Evolutionary conservation across 1,140 invertebrate species (phyloP).

Genomic region (Drosophila littoralis): DNA sequence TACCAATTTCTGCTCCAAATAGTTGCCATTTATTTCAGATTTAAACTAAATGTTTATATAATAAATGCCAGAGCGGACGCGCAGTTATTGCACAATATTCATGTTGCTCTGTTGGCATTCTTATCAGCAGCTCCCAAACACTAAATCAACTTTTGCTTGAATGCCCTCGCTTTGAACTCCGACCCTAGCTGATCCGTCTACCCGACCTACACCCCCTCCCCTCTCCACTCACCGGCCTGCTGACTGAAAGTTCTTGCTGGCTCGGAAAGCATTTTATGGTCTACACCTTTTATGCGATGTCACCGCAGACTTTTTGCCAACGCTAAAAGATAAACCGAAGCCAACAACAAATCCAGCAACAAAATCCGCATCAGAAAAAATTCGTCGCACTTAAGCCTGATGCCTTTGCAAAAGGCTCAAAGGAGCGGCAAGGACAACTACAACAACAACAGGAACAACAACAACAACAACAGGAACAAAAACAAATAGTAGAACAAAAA

Average conservation of each 20-base stretch:
- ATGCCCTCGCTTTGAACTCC: slow-evolving; percentile 47
- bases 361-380: slow-evolving; percentile 75
- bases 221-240: not conserved
- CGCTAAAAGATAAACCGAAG: slow-evolving; percentile 70
- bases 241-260: slow-evolving; percentile 22
- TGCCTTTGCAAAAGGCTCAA: slow-evolving; percentile 30
- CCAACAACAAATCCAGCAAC: slow-evolving; percentile 71
- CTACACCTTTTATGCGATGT: slow-evolving; percentile 74
- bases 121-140: slow-evolving; percentile 60
- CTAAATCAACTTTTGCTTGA: slow-evolving; percentile 76
- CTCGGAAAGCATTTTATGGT: slow-evolving; percentile 39
- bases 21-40: slow-evolving; percentile 3
- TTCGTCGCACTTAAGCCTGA: slow-evolving; percentile 66
- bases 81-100: slow-evolving; percentile 5
- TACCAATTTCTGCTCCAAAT: not conserved
- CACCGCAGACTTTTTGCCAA: slow-evolving; percentile 49
- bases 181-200: not conserved
- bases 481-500: slow-evolving; percentile 6
- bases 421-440: slow-evolving; percentile 27
- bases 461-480: not conserved
- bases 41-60: slow-evolving; percentile 1
- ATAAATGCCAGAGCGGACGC: slow-evolving; percentile 8
- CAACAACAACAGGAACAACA: slow-evolving; percentile 31
- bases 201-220: slow-evolving; percentile 32
- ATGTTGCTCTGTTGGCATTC: slow-evolving; percentile 13